Base-by-base conservation (phyloP, 2,113 vertebrate genomes). In the Mohoua ochrocephala region DNA sequence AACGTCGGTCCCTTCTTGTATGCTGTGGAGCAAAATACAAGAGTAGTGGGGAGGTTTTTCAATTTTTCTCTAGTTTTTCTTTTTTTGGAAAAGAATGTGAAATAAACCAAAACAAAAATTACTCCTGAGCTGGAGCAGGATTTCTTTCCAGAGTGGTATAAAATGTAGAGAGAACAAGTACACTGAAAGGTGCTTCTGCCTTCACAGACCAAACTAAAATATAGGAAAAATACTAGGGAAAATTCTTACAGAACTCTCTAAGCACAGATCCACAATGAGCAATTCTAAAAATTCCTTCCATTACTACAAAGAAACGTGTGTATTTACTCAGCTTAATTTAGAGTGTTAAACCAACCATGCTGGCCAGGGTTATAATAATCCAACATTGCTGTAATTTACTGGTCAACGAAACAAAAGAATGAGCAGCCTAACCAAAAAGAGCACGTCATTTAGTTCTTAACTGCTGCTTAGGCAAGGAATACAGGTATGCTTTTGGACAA, bases 1-100 rank as follows among this genome's bases (percentile, higher is more conserved):
- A 2, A 88, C 13, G 31, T 96, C 94, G 26, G 41, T 89, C 59
- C 96, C 60, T 84, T 97, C 90, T 56, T 50, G 75, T 17, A 20
- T 2, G 41, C 97, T 98, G 76, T 3, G 35, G 79, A 95, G 61
- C 41, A 93, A 95, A 70, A 91, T 4, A n/a, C 89, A 54, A 93
- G 77, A 96, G 57, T 3, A 52, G 42, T 1, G 11, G 61, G n/a
- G 13, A 73, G 17, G 14, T 42, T n/a, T 85, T 56, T 79, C 16
- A 78, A 23, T 24, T 31, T 30, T 31, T 61, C n/a, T 63, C 52
- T 20, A 10, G 1, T 49, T 70, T 64, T 53, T 9, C 1, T 44
- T 28, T 45, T 63, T 44, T 56, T 39, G 11, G 21, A 74, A 81
- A 89, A 70, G 11, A 75, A 52, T 8, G 42, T 1, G 15, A 47